Conservation (phyloP, 2,797 vertebrate genomes). For the Thaleichthys pacificus region DNA sequence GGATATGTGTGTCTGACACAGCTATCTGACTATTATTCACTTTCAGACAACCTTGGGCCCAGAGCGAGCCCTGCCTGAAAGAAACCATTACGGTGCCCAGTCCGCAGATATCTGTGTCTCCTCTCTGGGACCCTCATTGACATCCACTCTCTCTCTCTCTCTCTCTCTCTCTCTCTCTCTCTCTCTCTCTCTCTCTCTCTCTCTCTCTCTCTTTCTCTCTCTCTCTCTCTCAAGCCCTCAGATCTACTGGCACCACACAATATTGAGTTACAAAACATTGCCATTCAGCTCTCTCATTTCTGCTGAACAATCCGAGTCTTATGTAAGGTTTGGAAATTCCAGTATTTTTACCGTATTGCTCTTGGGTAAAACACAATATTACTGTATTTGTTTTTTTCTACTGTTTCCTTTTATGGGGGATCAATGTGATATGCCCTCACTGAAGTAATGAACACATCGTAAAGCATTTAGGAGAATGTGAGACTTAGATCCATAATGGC, state of each 20-base stretch:
- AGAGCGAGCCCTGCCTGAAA: conserved; percentile 39
- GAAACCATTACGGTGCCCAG: conserved; percentile 56
- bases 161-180: background rate
- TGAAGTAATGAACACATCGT: background rate
- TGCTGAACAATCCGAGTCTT: conserved; percentile 23
- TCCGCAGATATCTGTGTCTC: conserved; percentile 56
- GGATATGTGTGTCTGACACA: conserved; percentile 42
- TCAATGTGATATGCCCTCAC: background rate
- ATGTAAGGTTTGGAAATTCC: conserved; percentile 22
- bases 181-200: too few species aligned
- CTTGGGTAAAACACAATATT: conserved; percentile 22
- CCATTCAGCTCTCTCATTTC: conserved; percentile 27
- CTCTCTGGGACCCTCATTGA: conserved; percentile 47
- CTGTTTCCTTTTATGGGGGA: conserved; percentile 8
- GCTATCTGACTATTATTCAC: conserved; percentile 58
- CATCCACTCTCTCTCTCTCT: conserved; percentile 26
- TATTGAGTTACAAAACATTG: conserved; percentile 46
- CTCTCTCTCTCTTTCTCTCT: too few species aligned
- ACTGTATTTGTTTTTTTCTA: background rate
- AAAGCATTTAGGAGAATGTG: background rate
- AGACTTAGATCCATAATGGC: background rate
- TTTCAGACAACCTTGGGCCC: conserved; percentile 56
- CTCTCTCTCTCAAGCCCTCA: conserved; percentile 40
- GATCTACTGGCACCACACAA: conserved; percentile 55
- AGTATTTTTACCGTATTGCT: conserved; percentile 28